Percentiles rank a stretch among this genome's conserved stretches.
Conservation (phyloP, 2,113 vertebrate genomes). For the Protobothrops mucrosquamatus region DNA sequence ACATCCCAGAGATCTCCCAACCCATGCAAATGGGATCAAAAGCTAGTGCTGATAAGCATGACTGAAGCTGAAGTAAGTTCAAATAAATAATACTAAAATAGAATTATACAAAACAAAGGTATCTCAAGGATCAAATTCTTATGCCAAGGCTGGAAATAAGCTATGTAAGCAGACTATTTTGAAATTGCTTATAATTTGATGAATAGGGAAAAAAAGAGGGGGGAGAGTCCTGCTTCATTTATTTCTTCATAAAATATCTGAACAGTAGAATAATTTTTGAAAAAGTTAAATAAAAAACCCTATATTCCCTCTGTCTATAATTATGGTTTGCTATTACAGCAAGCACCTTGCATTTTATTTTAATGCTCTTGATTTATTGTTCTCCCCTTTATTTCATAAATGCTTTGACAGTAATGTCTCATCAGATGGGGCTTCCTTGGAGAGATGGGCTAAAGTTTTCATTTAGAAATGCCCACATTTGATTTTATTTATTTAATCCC, state of each 20-base stretch:
- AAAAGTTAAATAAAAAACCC: not conserved
- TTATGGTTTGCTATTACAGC: not conserved
- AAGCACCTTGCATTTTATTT: not conserved
- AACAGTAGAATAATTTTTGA: not conserved
- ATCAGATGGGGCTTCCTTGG: not conserved
- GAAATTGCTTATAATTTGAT: not conserved
- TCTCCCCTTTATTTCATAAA: not conserved
- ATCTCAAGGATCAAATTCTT: not conserved
- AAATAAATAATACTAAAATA: not conserved
- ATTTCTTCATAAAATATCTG: not conserved
- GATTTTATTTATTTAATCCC: too few species aligned
- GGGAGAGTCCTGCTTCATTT: not conserved
- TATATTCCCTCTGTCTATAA: not conserved
- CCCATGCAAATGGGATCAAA: not conserved
- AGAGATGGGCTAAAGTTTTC: not conserved
- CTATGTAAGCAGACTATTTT: not conserved
- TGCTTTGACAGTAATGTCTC: not conserved
- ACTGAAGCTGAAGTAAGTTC: not conserved
- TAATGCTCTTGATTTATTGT: not conserved
- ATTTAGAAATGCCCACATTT: not conserved
- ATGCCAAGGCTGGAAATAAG: not conserved
- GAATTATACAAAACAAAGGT: not conserved
- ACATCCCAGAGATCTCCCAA: not conserved
- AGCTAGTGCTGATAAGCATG: not conserved
- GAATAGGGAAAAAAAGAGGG: not conserved